Evolutionary conservation across 1,140 invertebrate genomes (phyloP).

Genomic region (Diorhabda carinulata): DNA sequence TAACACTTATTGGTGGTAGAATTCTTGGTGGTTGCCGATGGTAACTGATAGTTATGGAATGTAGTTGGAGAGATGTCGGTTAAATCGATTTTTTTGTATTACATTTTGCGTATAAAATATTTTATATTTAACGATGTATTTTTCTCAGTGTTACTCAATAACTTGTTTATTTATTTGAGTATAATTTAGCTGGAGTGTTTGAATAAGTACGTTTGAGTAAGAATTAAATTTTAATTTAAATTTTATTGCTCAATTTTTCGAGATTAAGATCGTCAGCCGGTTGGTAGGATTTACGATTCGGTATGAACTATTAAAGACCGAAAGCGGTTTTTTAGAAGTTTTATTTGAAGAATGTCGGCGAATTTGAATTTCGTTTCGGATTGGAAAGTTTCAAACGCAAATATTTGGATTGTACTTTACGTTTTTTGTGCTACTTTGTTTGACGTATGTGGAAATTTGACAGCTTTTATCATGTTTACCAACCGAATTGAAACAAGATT

Average conservation of each 20-base stretch:
- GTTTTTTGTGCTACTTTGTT: no score
- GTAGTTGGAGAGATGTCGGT: no score
- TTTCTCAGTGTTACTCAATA: background rate
- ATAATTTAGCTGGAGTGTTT: slow-evolving; percentile 13
- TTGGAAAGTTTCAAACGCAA: slow-evolving; percentile 6
- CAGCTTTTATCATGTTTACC: no score
- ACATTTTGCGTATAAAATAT: no score
- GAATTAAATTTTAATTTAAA: slow-evolving; percentile 24
- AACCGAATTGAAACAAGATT: no score
- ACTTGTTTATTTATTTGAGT: slow-evolving; percentile 17
- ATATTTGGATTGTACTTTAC: slow-evolving; percentile 9
- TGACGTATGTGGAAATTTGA: no score
- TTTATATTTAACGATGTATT: background rate
- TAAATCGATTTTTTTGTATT: no score
- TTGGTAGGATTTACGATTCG: slow-evolving; percentile 15
- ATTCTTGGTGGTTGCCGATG: no score
- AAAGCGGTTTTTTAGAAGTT: slow-evolving; percentile 13
- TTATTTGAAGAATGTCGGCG: slow-evolving; percentile 14
- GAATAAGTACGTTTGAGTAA: slow-evolving; percentile 20
- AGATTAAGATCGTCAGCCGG: slow-evolving; percentile 15
- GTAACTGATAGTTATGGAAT: no score
- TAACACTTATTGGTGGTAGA: no score
- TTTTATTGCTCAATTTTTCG: slow-evolving; percentile 20
- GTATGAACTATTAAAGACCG: background rate
- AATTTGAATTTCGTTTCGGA: slow-evolving; percentile 16